Evolutionary conservation across 2,888 invertebrate genomes (phyloP).

Genomic region (Bugulina stolonifera): DNA sequence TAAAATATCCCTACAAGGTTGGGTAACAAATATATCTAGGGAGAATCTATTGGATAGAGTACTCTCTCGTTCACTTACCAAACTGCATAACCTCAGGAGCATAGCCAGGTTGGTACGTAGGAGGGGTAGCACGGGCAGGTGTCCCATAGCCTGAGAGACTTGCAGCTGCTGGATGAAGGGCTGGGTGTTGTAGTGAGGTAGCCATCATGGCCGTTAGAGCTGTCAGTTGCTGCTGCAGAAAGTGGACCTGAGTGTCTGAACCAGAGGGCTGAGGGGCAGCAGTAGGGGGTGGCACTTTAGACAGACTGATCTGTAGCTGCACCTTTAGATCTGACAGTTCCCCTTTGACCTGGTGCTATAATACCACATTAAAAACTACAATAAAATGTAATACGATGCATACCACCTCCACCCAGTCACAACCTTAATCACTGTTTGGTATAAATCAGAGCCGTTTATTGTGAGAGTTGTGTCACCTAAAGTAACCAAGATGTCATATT

Average conservation of each 20-base stretch:
- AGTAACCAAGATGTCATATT: no score
- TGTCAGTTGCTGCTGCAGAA: constrained; percentile 8
- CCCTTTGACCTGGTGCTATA: neutral
- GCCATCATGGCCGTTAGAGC: constrained; percentile 23
- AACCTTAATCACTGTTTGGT: no score
- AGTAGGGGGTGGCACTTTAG: neutral
- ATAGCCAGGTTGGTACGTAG: neutral
- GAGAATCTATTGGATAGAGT: neutral
- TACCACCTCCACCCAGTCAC: no score
- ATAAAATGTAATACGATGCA: no score
- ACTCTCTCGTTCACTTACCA: neutral
- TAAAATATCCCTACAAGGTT: no score
- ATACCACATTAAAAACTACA: no score
- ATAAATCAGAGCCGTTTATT: no score
- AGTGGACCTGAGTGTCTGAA: constrained; percentile 12
- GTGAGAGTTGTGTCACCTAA: no score
- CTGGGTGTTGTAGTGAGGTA: constrained; percentile 13
- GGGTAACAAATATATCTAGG: neutral
- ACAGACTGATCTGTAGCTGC: neutral
- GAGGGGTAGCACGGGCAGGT: constrained; percentile 8
- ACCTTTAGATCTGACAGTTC: neutral
- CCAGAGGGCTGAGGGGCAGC: neutral
- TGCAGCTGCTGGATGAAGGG: neutral
- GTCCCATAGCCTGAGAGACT: constrained; percentile 24
- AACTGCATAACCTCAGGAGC: neutral